Base-by-base conservation (phyloP, 1,140 invertebrate genomes). In the Helicoverpa armigera region DNA sequence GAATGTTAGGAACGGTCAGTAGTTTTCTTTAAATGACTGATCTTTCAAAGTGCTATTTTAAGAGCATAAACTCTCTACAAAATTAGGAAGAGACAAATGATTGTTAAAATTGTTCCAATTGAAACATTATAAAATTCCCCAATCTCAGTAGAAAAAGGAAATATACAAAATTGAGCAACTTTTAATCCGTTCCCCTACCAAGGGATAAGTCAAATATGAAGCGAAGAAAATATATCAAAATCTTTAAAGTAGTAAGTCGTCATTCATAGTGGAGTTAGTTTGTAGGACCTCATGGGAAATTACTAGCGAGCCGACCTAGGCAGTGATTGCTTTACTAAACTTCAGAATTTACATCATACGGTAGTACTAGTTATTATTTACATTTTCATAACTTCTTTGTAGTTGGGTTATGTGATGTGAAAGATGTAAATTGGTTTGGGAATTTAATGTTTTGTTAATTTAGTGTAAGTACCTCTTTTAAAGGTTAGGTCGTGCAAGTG, bases 281-380 rank as follows among this genome's bases (percentile, higher is more conserved):
- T 7, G n/a, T 51, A 11, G 23, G 65, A 13, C 14, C 74, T 76
- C 74, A 0, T 31, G 74, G 74, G 74, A 76, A 76, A 76, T 76
- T 63, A 76, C 74, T 35, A 50, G 43, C 18, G 14, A 53, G 18
- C 5, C 74, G 48, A 5, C 16, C 18, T 65, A 51, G 58, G 16
- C 31, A 54, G 23, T 65, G 60, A 65, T 76, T 63, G 74, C 60
- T 76, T 76, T 63, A 76, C 13, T 51, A 18, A 53, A 63, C 48
- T 76, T 76, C 73, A 53, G 3, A 2, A 18, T 53, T 75, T 29
- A 75, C 31, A 74, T 74, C 72, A 58, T 74, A 31, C 23, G 18
- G 31, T 74, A 14, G 31, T 70, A 43, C 35, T 43, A 18, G 54
- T 48, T 60, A 35, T 74, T 63, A 63, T 58, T 60, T 58, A 58